These are phyloP conservation scores for Brachypterus glaber DNA, from an alignment of 2,888 invertebrate genomes.

Conservation along the genomic window DNA sequence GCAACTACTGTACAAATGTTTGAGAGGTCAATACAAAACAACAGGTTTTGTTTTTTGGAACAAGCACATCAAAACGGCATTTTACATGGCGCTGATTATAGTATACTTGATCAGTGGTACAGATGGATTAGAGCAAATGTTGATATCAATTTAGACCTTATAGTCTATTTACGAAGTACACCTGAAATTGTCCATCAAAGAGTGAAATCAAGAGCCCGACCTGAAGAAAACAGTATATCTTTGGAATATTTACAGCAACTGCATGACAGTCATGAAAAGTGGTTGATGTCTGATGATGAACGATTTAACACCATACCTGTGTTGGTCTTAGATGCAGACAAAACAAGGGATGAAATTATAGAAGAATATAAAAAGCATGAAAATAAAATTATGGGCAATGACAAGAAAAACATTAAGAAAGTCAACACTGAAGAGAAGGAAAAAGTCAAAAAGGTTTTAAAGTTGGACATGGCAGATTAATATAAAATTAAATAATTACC, in stretches of 20 bases:
- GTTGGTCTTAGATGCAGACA: constrained; percentile 57
- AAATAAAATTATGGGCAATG: constrained; percentile 40
- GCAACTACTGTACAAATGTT: constrained; percentile 71
- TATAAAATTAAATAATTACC: no score
- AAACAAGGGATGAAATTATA: constrained; percentile 54
- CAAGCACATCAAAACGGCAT: constrained; percentile 58
- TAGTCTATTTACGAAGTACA: constrained; percentile 58
- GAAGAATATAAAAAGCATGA: constrained; percentile 57
- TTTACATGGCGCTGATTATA: constrained; percentile 66
- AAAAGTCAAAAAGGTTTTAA: constrained; percentile 26
- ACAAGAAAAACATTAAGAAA: constrained; percentile 21
- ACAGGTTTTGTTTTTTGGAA: constrained; percentile 68
- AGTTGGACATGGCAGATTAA: constrained; percentile 16
- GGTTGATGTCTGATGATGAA: constrained; percentile 47
- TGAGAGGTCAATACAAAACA: constrained; percentile 83
- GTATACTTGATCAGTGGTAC: constrained; percentile 80
- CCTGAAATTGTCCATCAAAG: constrained; percentile 60
- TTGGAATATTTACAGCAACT: constrained; percentile 71
- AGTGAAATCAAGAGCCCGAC: constrained; percentile 64
- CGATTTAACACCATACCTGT: constrained; percentile 41
- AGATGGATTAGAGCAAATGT: constrained; percentile 64
- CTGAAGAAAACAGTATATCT: constrained; percentile 73
- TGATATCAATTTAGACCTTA: constrained; percentile 68
- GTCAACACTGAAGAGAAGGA: constrained; percentile 24
- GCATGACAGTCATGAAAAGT: constrained; percentile 66